Evolutionary conservation across 2,113 vertebrate genomes (phyloP).

Genomic region (Gallinago media): DNA sequence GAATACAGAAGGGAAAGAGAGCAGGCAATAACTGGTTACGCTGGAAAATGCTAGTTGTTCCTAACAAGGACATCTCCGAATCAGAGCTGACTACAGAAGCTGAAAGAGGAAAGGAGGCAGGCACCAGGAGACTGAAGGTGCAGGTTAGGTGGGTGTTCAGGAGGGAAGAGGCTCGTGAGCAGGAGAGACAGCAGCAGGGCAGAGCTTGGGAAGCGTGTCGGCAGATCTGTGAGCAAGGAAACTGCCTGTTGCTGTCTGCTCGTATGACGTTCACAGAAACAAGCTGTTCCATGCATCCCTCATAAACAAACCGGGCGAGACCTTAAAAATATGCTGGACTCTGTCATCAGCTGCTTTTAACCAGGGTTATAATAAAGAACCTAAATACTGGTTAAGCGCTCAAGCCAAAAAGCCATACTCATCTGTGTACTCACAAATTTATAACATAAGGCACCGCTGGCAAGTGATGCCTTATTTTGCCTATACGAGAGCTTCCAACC

Average conservation of each 20-base stretch:
- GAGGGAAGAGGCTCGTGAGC: neutral
- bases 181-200: neutral
- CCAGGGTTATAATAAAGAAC: neutral
- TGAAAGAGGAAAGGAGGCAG: neutral
- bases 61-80: neutral
- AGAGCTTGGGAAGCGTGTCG: neutral
- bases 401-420: neutral
- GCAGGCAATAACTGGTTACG: neutral
- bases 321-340: neutral
- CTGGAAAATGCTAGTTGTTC: neutral
- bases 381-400: neutral
- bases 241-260: neutral
- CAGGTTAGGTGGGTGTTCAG: accelerated
- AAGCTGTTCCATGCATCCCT: neutral
- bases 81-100: neutral
- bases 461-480: neutral
- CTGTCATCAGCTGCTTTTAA: neutral
- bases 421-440: neutral
- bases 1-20: neutral
- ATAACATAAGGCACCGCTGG: accelerated
- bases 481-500: neutral
- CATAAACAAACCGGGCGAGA: neutral
- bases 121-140: neutral
- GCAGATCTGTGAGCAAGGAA: neutral
- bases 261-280: neutral